phyloP scores from a whole-genome alignment of 2,797 vertebrate genomes.

The Brachyalestes nurse region DNA sequence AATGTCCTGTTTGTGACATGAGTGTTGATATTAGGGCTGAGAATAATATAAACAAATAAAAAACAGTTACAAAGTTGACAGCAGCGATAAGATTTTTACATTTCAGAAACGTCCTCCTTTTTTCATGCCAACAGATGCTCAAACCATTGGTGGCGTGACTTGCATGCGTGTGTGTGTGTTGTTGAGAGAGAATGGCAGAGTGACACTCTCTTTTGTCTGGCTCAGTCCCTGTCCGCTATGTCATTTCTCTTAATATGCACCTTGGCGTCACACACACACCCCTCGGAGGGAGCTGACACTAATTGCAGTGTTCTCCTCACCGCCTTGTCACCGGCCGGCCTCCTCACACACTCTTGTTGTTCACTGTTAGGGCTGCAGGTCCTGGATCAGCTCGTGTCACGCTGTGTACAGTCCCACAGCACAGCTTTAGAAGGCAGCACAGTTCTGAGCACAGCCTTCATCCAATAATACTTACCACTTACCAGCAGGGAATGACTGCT shows the following conservation, averaged over 20 bases:
- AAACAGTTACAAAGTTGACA: background rate
- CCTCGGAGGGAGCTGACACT: conserved; percentile 46
- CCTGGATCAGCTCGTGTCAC: background rate
- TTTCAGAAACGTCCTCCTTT: conserved; percentile 34
- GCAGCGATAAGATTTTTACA: background rate
- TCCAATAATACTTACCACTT: background rate
- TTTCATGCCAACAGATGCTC: conserved; percentile 25
- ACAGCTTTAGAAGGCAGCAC: background rate
- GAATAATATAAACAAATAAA: no score
- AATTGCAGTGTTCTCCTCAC: conserved; percentile 41
- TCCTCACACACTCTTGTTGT: background rate
- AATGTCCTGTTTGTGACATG: background rate
- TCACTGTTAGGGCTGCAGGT: background rate
- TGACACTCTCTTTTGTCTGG: conserved; percentile 40
- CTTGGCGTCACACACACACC: conserved; percentile 35
- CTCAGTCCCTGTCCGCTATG: conserved; percentile 22
- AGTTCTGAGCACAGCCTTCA: background rate
- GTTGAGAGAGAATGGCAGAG: conserved; percentile 14
- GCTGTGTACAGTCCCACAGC: background rate
- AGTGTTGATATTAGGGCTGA: background rate
- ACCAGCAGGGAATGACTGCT: background rate
- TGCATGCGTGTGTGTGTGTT: conserved; percentile 21
- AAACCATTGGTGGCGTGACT: conserved; percentile 28
- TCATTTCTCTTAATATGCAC: conserved; percentile 47
- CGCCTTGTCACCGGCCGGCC: background rate